Evolutionary conservation across 2,113 vertebrate genomes (phyloP).

Genomic region (Ia io): DNA sequence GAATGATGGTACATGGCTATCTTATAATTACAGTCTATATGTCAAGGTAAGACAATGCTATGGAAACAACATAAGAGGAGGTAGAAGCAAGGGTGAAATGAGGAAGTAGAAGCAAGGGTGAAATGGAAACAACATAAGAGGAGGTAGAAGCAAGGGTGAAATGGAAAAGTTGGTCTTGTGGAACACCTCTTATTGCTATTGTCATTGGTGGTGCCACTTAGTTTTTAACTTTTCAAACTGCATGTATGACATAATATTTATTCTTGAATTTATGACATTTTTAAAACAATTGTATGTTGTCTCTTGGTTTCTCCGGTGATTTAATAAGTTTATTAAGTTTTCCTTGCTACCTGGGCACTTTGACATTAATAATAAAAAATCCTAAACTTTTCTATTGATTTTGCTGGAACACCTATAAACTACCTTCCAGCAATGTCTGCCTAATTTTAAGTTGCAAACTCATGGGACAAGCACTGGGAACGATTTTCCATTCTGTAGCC

Average conservation of each 20-base stretch:
- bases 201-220: neutral
- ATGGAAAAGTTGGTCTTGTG: neutral
- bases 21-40: neutral
- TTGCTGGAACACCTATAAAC: conserved; percentile 43
- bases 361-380: conserved; percentile 11
- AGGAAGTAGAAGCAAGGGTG: neutral
- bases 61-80: neutral
- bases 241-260: neutral
- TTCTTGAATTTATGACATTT: conserved; percentile 23
- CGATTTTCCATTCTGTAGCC: neutral
- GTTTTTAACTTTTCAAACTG: neutral
- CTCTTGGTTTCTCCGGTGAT: neutral
- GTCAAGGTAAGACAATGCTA: neutral
- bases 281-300: conserved; percentile 36
- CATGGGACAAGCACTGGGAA: neutral
- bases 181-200: neutral
- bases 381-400: neutral
- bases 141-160: neutral
- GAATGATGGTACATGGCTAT: neutral
- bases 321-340: neutral
- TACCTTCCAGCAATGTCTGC: conserved; percentile 20
- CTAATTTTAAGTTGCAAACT: conserved; percentile 50
- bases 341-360: neutral
- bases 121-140: neutral
- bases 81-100: neutral